Evolutionary conservation across 2,797 vertebrate genomes (phyloP), one percentile per base, ranked within the genome.

Genomic region (Balearica regulorum): DNA sequence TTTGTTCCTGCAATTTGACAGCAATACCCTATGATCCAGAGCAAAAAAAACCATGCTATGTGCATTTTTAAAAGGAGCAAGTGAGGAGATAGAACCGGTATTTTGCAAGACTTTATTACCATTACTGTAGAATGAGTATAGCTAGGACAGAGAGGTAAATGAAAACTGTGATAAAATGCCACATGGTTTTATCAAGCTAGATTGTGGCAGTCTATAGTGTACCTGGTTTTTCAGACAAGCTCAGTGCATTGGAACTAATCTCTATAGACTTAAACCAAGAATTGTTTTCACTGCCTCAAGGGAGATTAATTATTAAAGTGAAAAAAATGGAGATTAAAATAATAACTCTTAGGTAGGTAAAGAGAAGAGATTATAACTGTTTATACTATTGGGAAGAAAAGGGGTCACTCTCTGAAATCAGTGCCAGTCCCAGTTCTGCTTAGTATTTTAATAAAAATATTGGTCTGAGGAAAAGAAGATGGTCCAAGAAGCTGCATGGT

Each of bases 251-350:
- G 77, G 69, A 94, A 87, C 61, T 87, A 86, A 86, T 90, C 53
- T 83, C 41, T 68, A 35, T 33, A 71, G 16, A 64, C 28, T 93
- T 64, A 77, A 87, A 83, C n/a, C 19, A 14, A 73, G 61, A 87
- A 86, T 64, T 92, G 33, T 16, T 88, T 88, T 83, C 49, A 39
- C 22, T 81, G 72, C 72, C 86, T 83, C 69, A 55, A 68, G 69
- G 86, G 53, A 83, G 37, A 91, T 86, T 81, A 93, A 93, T 91
- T 83, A 93, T 73, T 90, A 44, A 91, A 86, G 72, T 33, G 25
- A 61, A 37, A 60, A 91, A 94, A 87, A 46, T 12, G 10, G 58
- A 88, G 60, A 87, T 91, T 41, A 77, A 83, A 92, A 90, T 11
- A 93, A 83, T 76, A 89, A 55, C 28, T 82, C 7, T 76, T 80